Base-by-base conservation (phyloP, 2,113 vertebrate species). In the Lophura nycthemera region DNA sequence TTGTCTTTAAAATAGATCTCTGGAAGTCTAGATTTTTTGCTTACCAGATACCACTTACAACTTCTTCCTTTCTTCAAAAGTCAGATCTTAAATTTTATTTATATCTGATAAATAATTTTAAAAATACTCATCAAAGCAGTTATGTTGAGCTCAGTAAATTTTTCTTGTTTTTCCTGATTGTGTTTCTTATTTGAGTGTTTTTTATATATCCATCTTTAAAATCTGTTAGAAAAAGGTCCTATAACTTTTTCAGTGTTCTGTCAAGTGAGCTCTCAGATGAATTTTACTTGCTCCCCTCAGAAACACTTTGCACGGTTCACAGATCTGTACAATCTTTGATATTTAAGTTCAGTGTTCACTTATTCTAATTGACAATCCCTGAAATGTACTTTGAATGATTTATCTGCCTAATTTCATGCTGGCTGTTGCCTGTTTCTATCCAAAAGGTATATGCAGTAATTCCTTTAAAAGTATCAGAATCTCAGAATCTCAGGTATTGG, bases 271-370 rank as follows among this genome's bases (percentile, higher is more conserved):
- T 82, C 24, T 69, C 64, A 83, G 81, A 38, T 43, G 25, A 69
- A 75, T 83, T 93, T 92, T 48, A 89, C 17, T 91, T 27, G n/a
- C 30, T 90, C 29, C 38, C 15, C 12, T 71, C 91, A 83, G 65
- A 19, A 86, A 40, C 24, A 50, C n/a, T 59, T 91, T 80, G 66
- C 57, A 60, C 3, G 45, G 22, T 72, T 95, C 34, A 80, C 65
- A 91, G 73, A 50, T 87, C 87, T 61, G 80, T 64, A 52, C 30
- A 77, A 64, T 67, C 73, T 75, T 86, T 89, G 34, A 34, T 76
- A 79, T 30, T 90, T 84, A 19, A 50, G n/a, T 63, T 59, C 13
- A n/a, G 34, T 85, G 30, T 59, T 59, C 13, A n/a, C 43, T 90
- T 57, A 87, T 85, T 90, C 30, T 89, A 87, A 72, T 7, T 83